Evolutionary conservation across 2,113 vertebrate species (phyloP), one percentile per base, ranked within the genome.

Genomic region (Motacilla alba): DNA sequence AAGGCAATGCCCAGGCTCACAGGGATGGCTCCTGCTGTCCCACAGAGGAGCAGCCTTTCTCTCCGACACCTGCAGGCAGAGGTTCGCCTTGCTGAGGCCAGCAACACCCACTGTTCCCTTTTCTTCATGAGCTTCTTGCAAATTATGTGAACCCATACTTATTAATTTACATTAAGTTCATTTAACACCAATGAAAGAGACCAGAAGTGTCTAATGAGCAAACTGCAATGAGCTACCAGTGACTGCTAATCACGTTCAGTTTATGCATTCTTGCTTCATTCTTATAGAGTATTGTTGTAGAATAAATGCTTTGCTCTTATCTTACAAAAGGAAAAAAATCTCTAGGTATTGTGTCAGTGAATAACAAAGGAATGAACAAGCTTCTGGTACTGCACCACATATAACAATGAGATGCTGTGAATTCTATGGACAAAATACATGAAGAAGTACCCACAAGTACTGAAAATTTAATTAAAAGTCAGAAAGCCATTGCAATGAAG

Each of bases 401-500:
- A 96, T 98, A 98, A 98, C 97, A 96, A 97, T 97, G 97, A 97
- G 93, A 97, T 96, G 79, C 97, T 91, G 88, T 83, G 78, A 97
- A 97, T 97, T 97, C 97, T 95, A 84, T 91, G 98, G 97, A 96
- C 98, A 96, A 98, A 96, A 97, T 97, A 96, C 96, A 97, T 86
- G 96, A 96, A 96, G 97, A 97, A 97, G 97, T 96, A 97, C 83
- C 97, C 97, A 97, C 97, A 98, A 98, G 98, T 97, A 98, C 97
- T 98, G 97, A 98, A 98, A 98, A 98, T 99, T 99, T 99, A 99
- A 99, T 99, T 99, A 99, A 99, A 98, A 99, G 98, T 98, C 98
- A 98, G 98, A 98, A 98, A 98, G 98, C 97, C 98, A 98, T 91
- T 85, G 94, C 98, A 98, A 98, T 98, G 98, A 99, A 98, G 97